phyloP scores from a whole-genome alignment of 2,888 invertebrate species.

The Megastigmus dorsalis region DNA sequence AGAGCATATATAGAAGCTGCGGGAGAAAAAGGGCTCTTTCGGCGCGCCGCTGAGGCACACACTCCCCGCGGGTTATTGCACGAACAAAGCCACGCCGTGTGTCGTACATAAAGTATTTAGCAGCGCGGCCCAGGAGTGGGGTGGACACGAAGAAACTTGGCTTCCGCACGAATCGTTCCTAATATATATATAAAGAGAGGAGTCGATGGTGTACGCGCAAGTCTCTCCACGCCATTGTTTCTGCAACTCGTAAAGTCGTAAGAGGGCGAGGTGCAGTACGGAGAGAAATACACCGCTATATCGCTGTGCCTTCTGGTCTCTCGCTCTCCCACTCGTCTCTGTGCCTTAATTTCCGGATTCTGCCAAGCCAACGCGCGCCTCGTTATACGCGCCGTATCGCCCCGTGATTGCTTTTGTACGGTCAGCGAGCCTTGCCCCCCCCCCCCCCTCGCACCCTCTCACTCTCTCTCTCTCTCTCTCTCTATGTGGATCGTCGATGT shows the following conservation, averaged over 20 bases:
- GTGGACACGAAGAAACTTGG: too few relatives aligned
- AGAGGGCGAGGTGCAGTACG: background rate
- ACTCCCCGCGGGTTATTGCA: too few relatives aligned
- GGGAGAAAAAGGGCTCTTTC: too few relatives aligned
- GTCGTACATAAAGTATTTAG: too few relatives aligned
- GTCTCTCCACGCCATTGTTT: background rate
- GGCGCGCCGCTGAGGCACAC: too few relatives aligned
- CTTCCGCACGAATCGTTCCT: too few relatives aligned
- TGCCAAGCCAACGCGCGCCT: background rate
- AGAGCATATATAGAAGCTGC: too few relatives aligned
- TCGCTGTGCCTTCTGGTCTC: too few relatives aligned
- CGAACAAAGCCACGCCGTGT: too few relatives aligned
- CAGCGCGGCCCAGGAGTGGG: too few relatives aligned
- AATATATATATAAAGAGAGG: background rate
- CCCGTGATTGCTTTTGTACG: constrained; percentile 34
- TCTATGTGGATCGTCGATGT: constrained; percentile 2
- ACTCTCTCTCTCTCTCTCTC: background rate
- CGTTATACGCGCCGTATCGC: background rate
- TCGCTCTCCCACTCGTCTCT: too few relatives aligned
- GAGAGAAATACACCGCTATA: too few relatives aligned
- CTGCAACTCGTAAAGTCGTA: background rate
- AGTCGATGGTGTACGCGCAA: background rate
- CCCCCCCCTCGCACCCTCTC: background rate
- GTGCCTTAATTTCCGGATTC: constrained; percentile 32
- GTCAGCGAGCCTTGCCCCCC: background rate